Evolutionary conservation across 1,140 invertebrate species (phyloP).

Genomic region (Ctenoplectra terminalis): DNA sequence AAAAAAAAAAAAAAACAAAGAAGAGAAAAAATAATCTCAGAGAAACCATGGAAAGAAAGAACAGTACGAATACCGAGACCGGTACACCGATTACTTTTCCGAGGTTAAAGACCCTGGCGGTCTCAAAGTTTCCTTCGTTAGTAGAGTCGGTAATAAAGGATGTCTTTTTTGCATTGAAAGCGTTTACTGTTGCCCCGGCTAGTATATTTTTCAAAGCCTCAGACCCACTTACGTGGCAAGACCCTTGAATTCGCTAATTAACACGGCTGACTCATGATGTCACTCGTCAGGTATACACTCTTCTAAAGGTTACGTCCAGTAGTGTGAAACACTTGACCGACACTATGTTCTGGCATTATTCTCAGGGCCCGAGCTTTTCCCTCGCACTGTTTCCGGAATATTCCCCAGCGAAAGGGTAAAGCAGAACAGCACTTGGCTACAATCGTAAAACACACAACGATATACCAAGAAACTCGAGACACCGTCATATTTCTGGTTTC

Average conservation of each 20-base stretch:
- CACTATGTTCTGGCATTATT: slow-evolving; percentile 35
- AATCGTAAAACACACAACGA: slow-evolving; percentile 31
- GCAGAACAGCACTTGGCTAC: not conserved
- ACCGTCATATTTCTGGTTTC: slow-evolving; percentile 9
- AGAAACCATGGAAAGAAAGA: not conserved
- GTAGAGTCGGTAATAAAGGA: slow-evolving; percentile 52
- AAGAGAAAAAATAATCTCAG: not conserved
- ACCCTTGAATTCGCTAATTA: slow-evolving; percentile 65
- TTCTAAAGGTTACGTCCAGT: slow-evolving; percentile 54
- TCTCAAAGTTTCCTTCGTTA: slow-evolving; percentile 54
- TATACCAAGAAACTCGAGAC: slow-evolving; percentile 23
- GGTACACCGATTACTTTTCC: slow-evolving; percentile 25
- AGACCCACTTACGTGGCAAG: slow-evolving; percentile 48
- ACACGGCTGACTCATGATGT: slow-evolving; percentile 58
- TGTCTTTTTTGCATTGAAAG: slow-evolving; percentile 73
- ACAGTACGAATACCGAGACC: slow-evolving; percentile 13
- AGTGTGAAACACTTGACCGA: slow-evolving; percentile 41
- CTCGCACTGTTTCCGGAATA: slow-evolving; percentile 18
- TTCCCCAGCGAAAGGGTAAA: not conserved
- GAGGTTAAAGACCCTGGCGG: slow-evolving; percentile 47
- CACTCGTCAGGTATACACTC: slow-evolving; percentile 48
- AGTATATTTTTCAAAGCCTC: slow-evolving; percentile 28
- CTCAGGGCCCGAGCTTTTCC: slow-evolving; percentile 15
- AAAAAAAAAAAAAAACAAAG: not conserved
- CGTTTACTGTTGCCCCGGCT: slow-evolving; percentile 54